Evolutionary conservation across 2,888 invertebrate species (phyloP).

Genomic region (Polylopha cassiicola): DNA sequence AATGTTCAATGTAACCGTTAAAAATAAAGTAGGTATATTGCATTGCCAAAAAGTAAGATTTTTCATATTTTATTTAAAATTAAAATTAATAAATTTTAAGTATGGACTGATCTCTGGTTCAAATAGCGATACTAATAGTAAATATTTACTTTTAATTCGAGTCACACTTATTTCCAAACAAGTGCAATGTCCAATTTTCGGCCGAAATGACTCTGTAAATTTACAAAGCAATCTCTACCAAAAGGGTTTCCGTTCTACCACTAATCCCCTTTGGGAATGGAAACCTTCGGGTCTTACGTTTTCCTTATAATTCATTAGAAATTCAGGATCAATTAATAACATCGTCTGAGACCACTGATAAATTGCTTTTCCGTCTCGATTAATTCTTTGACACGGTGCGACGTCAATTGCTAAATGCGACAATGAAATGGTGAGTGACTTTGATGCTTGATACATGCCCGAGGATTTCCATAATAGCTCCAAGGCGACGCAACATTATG

Average conservation of each 20-base stretch:
- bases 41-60: too few relatives aligned
- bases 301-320: constrained; percentile 5
- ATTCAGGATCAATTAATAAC: constrained; percentile 8
- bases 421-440: constrained; percentile 28
- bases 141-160: too few relatives aligned
- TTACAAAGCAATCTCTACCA: constrained; percentile 14
- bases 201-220: constrained; percentile 11
- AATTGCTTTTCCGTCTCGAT: too few relatives aligned
- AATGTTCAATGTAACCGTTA: too few relatives aligned
- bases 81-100: too few relatives aligned
- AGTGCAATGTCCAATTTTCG: constrained; percentile 13
- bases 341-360: too few relatives aligned
- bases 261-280: neutral
- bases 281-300: constrained; percentile 1
- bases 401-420: constrained; percentile 11
- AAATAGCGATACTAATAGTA: too few relatives aligned
- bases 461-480: constrained; percentile 37
- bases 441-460: constrained; percentile 36
- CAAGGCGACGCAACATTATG: constrained; percentile 33
- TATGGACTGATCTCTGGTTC: too few relatives aligned
- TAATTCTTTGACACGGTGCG: too few relatives aligned
- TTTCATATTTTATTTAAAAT: too few relatives aligned
- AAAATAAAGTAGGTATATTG: too few relatives aligned
- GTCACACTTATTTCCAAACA: too few relatives aligned
- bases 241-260: constrained; percentile 8